Percentiles rank a stretch among this genome's conserved stretches.
These are phyloP conservation scores for Streblospio benedicti DNA, from an alignment of 1,140 invertebrate genomes.

Conservation along the genomic window DNA sequence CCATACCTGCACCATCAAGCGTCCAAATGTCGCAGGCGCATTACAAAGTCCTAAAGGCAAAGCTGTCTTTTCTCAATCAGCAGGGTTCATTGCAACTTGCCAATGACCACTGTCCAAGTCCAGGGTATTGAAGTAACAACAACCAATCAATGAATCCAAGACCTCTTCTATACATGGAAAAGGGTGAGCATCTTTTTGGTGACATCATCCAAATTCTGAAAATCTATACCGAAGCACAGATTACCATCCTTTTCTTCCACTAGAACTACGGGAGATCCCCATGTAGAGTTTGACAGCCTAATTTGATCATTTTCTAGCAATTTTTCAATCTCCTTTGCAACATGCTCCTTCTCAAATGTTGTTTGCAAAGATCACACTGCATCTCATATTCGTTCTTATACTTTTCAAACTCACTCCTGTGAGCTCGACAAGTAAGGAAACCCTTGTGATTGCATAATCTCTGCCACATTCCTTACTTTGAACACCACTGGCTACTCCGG, in stretches of 20 bases:
- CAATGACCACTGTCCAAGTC: slow-evolving; percentile 4
- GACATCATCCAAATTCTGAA: neutral
- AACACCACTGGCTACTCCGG: too few species aligned
- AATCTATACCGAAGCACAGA: neutral
- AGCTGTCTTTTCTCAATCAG: neutral
- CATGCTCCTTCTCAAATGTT: too few species aligned
- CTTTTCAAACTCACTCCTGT: too few species aligned
- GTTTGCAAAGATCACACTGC: too few species aligned
- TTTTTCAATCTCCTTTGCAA: too few species aligned
- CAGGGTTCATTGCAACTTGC: neutral
- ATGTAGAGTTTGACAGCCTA: slow-evolving; percentile 30
- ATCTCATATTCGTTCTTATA: too few species aligned
- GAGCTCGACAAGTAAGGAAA: too few species aligned
- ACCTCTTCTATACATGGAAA: slow-evolving; percentile 34
- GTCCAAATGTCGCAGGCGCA: slow-evolving; percentile 1
- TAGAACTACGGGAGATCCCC: slow-evolving; percentile 48
- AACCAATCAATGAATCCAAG: neutral
- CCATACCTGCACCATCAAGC: slow-evolving; percentile 1
- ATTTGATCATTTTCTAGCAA: too few species aligned
- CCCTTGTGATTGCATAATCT: too few species aligned
- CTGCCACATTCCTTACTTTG: too few species aligned
- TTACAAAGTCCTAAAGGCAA: slow-evolving; percentile 12
- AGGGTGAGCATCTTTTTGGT: slow-evolving; percentile 13
- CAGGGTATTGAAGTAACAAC: neutral
- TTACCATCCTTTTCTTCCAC: slow-evolving; percentile 26